Conservation (phyloP, 2,113 vertebrate species). For the Grammomys dolichurus region DNA sequence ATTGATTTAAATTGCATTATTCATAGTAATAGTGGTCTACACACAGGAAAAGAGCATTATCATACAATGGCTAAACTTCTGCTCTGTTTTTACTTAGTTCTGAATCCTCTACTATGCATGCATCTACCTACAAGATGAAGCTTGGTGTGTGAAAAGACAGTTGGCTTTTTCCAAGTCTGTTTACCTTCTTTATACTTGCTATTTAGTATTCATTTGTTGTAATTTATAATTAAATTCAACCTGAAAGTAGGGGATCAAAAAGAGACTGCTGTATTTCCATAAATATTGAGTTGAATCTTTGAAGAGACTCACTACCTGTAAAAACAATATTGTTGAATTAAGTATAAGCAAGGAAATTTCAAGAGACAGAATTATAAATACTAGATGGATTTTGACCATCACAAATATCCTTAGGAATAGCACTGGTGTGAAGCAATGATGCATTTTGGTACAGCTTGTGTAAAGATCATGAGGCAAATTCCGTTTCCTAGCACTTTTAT, state of each 20-base stretch:
- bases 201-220: not conserved
- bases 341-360: not conserved
- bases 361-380: conserved; percentile 48
- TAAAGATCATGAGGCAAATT: conserved; percentile 47
- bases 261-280: not conserved
- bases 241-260: not conserved
- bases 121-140: not conserved
- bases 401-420: conserved; percentile 36
- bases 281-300: not conserved
- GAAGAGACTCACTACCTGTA: conserved; percentile 24
- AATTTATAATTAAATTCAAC: not conserved
- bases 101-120: not conserved
- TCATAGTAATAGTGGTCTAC: not conserved
- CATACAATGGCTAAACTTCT: not conserved
- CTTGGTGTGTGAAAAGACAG: not conserved
- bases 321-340: conserved; percentile 18
- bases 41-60: not conserved
- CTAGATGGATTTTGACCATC: not conserved
- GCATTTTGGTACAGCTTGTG: not conserved
- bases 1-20: not conserved
- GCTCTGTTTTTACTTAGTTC: not conserved
- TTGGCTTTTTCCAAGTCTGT: not conserved
- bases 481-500: conserved; percentile 17
- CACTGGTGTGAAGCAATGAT: not conserved
- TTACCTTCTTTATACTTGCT: not conserved